These are phyloP conservation scores for Cynopterus sphinx DNA, from an alignment of 2,797 vertebrate genomes.

Conservation along the genomic window DNA sequence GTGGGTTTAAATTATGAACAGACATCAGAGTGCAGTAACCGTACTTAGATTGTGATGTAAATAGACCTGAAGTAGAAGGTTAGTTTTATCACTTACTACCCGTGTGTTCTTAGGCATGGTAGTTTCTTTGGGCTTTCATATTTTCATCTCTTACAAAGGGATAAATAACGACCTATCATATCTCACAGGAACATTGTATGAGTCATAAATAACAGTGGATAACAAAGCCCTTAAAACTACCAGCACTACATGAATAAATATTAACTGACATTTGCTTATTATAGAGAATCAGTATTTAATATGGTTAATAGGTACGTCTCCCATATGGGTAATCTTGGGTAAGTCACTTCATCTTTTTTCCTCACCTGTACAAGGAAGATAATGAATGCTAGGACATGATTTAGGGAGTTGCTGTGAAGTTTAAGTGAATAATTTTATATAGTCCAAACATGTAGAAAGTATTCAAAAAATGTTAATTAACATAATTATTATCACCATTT, in stretches of 20 bases:
- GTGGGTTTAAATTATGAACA: conserved; percentile 1
- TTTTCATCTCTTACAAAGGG: neutral
- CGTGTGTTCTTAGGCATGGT: neutral
- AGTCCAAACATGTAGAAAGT: neutral
- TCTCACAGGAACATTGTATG: neutral
- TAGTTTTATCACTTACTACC: neutral
- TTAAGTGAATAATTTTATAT: neutral
- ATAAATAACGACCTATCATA: neutral
- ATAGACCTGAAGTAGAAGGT: neutral
- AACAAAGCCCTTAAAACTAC: conserved; percentile 18
- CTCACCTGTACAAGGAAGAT: neutral
- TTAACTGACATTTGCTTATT: conserved; percentile 15
- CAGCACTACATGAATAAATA: conserved; percentile 3
- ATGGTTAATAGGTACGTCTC: conserved; percentile 14
- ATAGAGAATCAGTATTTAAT: neutral
- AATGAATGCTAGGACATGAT: neutral
- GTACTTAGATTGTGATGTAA: neutral
- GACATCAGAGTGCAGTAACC: neutral
- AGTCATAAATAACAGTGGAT: neutral
- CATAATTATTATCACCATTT: neutral
- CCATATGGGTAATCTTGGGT: neutral
- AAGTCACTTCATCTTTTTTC: conserved; percentile 28
- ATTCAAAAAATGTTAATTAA: neutral
- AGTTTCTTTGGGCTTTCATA: neutral
- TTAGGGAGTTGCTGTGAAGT: neutral